Base-by-base conservation (phyloP, 2,888 invertebrate genomes). In the Melikaiella ostensackeni region DNA sequence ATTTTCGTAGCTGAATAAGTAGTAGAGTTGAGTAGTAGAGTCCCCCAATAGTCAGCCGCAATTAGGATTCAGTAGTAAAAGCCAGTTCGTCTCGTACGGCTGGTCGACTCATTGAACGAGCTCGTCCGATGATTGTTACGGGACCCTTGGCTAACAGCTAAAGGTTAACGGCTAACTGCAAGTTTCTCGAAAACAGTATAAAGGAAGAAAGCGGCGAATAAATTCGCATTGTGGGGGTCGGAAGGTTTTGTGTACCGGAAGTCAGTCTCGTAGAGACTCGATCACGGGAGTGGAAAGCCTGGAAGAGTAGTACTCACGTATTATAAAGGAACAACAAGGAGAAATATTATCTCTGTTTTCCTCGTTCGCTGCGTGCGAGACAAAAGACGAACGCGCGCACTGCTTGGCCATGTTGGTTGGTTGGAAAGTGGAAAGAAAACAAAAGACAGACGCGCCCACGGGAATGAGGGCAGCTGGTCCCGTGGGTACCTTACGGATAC, bases 371-470 rank as follows among this genome's bases (percentile, higher is more conserved):
- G 63, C 62, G 50, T 62, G 19, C 63, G 79, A 81, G 78, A 83
- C 82, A 84, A 83, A 84, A 83, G 83, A 77, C 82, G 79, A 76
- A 75, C 64, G 77, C 77, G 62, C 81, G 78, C 80, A 78, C 80
- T 79, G 75, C 76, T 75, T 78, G 76, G 82, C 77, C 81, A 79
- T 79, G 79, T 75, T 77, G 80, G 79, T 75, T 77, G 80, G 50
- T 78, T 80, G 83, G 83, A 83, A 86, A 86, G 86, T 85, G 84
- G 84, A 84, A 82, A 79, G 83, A 85, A 86, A 83, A 83, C 83
- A 83, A 84, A 84, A 81, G 84, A 76, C 82, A 78, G 77, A 78
- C 80, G 83, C 80, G 76, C 83, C 82, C 80, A 82, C 75, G 84
- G 81, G 83, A 82, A 84, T 81, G 77, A 78, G 74, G 59, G 64